Percentiles rank a stretch among this genome's conserved stretches.
These are phyloP conservation scores for Halcyon senegalensis DNA, from an alignment of 2,113 vertebrate genomes.

Conservation along the genomic window DNA sequence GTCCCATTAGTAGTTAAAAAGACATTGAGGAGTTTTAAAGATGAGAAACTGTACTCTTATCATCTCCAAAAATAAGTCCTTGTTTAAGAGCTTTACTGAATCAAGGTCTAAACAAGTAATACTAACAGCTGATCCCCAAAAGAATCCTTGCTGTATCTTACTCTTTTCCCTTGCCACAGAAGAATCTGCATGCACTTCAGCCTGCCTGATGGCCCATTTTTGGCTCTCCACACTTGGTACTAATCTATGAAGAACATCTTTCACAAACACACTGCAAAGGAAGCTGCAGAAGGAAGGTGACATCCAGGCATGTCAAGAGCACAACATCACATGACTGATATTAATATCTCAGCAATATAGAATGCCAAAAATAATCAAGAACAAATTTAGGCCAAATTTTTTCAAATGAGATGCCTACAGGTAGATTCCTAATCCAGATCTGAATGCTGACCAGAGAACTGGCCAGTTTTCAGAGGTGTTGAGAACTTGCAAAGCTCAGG, in stretches of 20 bases:
- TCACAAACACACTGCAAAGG: not conserved
- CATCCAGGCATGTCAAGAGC: not conserved
- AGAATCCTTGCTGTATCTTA: not conserved
- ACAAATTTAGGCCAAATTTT: not conserved
- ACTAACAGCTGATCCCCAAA: not conserved
- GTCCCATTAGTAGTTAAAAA: not conserved
- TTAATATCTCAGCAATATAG: not conserved
- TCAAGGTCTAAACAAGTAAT: not conserved
- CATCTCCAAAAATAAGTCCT: not conserved
- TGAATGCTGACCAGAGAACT: not conserved
- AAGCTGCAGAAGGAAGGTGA: not conserved
- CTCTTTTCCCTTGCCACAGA: not conserved
- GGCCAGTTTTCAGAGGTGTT: not conserved
- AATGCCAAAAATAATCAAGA: not conserved
- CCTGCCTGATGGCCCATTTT: not conserved
- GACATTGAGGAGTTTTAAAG: not conserved
- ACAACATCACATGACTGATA: not conserved
- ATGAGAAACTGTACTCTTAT: not conserved
- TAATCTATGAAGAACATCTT: not conserved
- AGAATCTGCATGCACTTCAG: not conserved
- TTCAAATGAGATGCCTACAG: not conserved
- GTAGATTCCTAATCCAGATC: not conserved
- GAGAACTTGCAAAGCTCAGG: not conserved
- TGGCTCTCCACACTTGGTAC: not conserved
- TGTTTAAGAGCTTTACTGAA: not conserved